These are phyloP conservation scores for Dexiosoma caninum DNA, from an alignment of 2,888 invertebrate species.

Conservation along the genomic window DNA sequence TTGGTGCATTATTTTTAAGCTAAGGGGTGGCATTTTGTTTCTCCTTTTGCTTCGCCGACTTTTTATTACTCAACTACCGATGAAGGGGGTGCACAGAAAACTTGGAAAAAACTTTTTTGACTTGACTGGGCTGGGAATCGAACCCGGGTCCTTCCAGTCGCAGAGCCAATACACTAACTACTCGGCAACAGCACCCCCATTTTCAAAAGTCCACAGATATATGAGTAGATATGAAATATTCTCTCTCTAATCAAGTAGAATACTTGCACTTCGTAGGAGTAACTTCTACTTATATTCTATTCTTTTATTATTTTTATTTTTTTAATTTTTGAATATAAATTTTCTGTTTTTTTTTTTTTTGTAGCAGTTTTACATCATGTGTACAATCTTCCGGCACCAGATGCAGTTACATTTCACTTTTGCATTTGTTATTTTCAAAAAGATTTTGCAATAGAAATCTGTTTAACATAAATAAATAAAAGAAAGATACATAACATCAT, in stretches of 20 bases:
- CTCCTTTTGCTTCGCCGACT: no score
- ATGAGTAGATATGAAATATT: not conserved
- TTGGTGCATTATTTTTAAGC: no score
- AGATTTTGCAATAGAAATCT: slow-evolving; percentile 9
- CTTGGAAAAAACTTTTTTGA: no score
- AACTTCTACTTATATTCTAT: slow-evolving; percentile 36
- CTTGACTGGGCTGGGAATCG: no score
- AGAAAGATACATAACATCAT: slow-evolving; percentile 15
- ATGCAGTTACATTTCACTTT: slow-evolving; percentile 32
- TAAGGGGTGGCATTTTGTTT: no score
- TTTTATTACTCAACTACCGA: no score
- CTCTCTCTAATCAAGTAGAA: not conserved
- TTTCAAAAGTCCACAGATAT: no score
- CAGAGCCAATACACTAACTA: no score
- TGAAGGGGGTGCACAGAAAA: no score
- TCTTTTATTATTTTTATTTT: no score
- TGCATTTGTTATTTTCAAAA: not conserved
- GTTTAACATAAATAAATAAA: not conserved
- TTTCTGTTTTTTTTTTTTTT: not conserved
- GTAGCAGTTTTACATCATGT: slow-evolving; percentile 1
- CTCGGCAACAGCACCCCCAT: no score
- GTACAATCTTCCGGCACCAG: slow-evolving; percentile 16
- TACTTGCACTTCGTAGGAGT: slow-evolving; percentile 16
- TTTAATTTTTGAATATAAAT: slow-evolving; percentile 1
- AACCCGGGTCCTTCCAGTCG: no score